A percentile compares a stretch with the other conserved stretches of the same genome.
phyloP scores from a whole-genome alignment of 2,113 vertebrate genomes.

The Cepphus grylle region DNA sequence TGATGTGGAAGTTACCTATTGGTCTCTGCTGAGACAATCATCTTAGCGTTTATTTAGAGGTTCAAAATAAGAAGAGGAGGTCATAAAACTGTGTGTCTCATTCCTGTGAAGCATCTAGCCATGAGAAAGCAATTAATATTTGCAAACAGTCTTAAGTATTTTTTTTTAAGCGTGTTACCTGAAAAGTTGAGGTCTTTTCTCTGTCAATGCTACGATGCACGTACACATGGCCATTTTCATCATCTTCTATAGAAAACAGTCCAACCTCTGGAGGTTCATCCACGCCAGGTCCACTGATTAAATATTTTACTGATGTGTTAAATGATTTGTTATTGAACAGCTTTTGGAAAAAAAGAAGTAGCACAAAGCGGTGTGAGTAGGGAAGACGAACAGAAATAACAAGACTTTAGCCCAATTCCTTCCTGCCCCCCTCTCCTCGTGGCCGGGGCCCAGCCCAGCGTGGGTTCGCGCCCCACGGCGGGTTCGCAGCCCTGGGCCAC shows the following conservation, averaged over 20 bases:
- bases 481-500: background rate
- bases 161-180: constrained; percentile 50
- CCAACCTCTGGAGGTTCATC: constrained; percentile 49
- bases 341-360: constrained; percentile 25
- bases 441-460: too few species aligned
- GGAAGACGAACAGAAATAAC: background rate
- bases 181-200: constrained; percentile 57
- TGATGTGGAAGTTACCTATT: background rate
- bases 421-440: background rate
- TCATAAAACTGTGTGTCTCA: background rate
- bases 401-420: background rate
- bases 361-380: background rate
- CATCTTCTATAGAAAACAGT: constrained; percentile 72
- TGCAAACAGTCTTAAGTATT: background rate
- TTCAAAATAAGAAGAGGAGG: background rate
- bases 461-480: too few species aligned
- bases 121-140: background rate
- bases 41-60: background rate
- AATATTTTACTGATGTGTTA: constrained; percentile 42
- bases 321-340: constrained; percentile 39
- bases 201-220: constrained; percentile 70
- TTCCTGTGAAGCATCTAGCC: background rate
- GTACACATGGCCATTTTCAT: constrained; percentile 39
- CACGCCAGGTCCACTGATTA: constrained; percentile 76
- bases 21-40: background rate